Evolutionary conservation across 1,140 invertebrate species (phyloP), one percentile per base, ranked within the genome.

Genomic region (Acromyrmex echinatior): DNA sequence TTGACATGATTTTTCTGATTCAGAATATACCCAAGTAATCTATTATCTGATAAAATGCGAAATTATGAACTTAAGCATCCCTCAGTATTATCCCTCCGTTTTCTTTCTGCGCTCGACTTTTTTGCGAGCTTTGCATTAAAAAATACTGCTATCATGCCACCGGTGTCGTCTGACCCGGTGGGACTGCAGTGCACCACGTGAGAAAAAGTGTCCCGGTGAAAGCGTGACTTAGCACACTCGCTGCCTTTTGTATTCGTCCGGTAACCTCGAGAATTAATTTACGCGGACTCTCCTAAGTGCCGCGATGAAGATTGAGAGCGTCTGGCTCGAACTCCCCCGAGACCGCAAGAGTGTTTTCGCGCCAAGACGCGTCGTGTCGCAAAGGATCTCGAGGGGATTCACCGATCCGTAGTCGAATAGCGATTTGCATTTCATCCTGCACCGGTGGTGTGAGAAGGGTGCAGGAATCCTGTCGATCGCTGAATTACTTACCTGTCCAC

Each of bases 401-500:
- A 70, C 14, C 90, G 89, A 91, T 91, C 89, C 89, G 77, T 86
- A 84, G 81, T 73, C 86, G 78, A 82, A 79, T 63, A 86, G 77
- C 89, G 79, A 91, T 91, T 91, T 91, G 90, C 90, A 91, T 91
- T 91, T 91, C 65, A 82, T 85, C 51, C 80, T 16, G 53, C 80
- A 76, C 77, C 31, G 58, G 84, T 90, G 85, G 84, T 66, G 84
- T 51, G 73, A 71, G 73, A 60, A 65, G 62, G 73, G 74, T 45
- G 77, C 74, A 66, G 28, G 68, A 79, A 90, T 87, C 85, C 86
- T 74, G 79, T 65, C 80, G 80, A 91, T 91, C 90, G 85, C 88
- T 91, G 88, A 91, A 91, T 91, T 91, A 91, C 90, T 91, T 91
- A 91, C 90, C 80, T 66, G 35, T 66, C 71, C 90, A 91, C 90